Base-by-base conservation (phyloP, 2,888 invertebrate genomes). In the Esperia sulphurella region DNA sequence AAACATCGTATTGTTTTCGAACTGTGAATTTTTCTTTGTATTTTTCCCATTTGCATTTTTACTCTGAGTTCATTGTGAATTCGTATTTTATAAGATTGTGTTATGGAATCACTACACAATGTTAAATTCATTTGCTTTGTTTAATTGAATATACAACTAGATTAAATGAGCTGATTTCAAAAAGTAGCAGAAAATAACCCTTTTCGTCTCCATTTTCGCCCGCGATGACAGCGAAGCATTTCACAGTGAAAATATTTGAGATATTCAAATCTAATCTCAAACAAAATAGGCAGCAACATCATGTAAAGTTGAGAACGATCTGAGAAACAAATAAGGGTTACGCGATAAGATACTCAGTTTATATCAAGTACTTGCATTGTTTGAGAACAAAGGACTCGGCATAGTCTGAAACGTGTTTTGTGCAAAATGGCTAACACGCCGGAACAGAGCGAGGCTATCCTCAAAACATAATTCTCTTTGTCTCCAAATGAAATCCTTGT, bases 331-430 rank as follows among this genome's bases (percentile, higher is more conserved):
- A 83, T 82, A 78, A 78, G 77, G 76, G 71, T 65, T 67, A 65
- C 56, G 65, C 59, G 82, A 83, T 83, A 83, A 83, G 79, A 71
- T 67, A 75, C 75, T 75, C 71, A 65, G 74, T 75, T 78, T 70
- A 76, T 68, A 77, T 74, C 69, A 74, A 81, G 81, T 69, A 74
- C 71, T 75, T 69, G 73, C 81, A 79, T 83, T 84, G 82, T 84
- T 74, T 57, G 52, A 52, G 70, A 82, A 84, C 82, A 84, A 85
- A 67, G 75, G 61, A 58, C 55, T 40, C 59, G 62, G 61, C 67
- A 68, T 75, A 77, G 75, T 77, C 69, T 75, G 67, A 65, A 78
- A 78, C 72, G 74, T 75, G 75, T 82, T 84, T 81, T 79, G 77
- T 76, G 68, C 66, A 70, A 79, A 80, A 78, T 76, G 74, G 77